Evolutionary conservation across 1,140 invertebrate genomes (phyloP), one percentile per base, ranked within the genome.

Genomic region (Camponotus vicinus): DNA sequence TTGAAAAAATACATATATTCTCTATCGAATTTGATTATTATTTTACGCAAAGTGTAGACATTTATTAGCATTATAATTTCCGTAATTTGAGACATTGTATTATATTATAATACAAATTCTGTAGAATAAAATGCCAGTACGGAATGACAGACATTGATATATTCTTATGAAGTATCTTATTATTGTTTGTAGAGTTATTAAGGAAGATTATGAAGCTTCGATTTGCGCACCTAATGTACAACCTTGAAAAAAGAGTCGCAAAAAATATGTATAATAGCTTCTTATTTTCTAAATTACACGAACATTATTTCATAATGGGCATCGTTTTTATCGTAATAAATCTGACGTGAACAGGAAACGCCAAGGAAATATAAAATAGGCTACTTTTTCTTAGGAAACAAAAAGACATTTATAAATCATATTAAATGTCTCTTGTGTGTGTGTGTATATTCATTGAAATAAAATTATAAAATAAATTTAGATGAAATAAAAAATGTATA

Each of bases 91-190:
- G 45, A 70, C 27, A 79, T n/a, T 18, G 45, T 55, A 55, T 15
- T 27, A 27, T 27, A 27, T 27, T 27, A 27, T 21, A 73, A 37
- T 57, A 18, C 9, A 52, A 27, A 4, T 66, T 78, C 49, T 76
- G 67, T 86, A 89, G 75, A 78, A 88, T 82, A 59, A 89, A 78
- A 67, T 40, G 45, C 49, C 34, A 27, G 27, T 27, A 27, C 1
- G 1, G 69, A 66, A 27, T 59, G 49, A 70, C n/a, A 77, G 84
- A 61, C 59, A 77, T 21, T 80, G 34, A 89, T 86, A 89, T 89
- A 89, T 89, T 89, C 88, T 89, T 89, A 89, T 89, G 84, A 69
- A 66, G 4, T 70, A 86, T 21, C 85, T 82, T 66, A 71, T 70
- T 34, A 34, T 77, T 76, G 75, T 70, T 76, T 59, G 77, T 78